Evolutionary conservation across 2,797 vertebrate species (phyloP), one percentile per base, ranked within the genome.

Genomic region (Chromis chromis): DNA sequence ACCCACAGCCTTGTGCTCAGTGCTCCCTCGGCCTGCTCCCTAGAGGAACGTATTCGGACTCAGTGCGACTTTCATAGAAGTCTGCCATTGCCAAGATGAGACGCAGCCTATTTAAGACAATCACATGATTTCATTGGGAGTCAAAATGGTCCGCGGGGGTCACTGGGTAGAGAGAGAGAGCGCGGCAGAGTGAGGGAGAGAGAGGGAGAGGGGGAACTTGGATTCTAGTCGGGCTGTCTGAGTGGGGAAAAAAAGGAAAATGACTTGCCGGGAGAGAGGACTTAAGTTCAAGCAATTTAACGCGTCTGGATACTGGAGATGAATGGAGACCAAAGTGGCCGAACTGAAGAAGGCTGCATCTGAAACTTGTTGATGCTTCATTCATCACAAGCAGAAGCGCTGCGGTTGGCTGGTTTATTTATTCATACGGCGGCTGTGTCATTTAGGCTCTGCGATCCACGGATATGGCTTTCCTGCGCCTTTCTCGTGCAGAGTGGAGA

Each of bases 81-180:
- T 83, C 42, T 77, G 79, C 64, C 19, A 13, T 64, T 79, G 74
- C 78, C 76, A 82, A 78, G 69, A 69, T 42, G 72, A 85, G 79
- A 64, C 48, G 65, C 72, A 39, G 75, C 63, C 83, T 86, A 86
- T 91, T 89, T 89, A 86, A 89, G 83, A 90, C 81, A 85, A 87
- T 88, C 91, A 90, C 87, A 88, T 91, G 88, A 90, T 89, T 87
- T 83, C 69, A 83, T n/a, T 88, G 89, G 86, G 91, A 92, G 89
- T 89, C 85, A 89, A 79, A 90, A 76, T 80, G 84, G 74, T 89
- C 82, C 74, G 70, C 81, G 81, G 86, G 85, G 90, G 78, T 88
- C 83, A 79, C 57, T 58, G 84, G 83, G 85, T 63, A 76, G 83
- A 85, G 81, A 89, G 85, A 81, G 83, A 86, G 79, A 77, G 76